phyloP scores from a whole-genome alignment of 2,113 vertebrate genomes.

The Circaetus gallicus region DNA sequence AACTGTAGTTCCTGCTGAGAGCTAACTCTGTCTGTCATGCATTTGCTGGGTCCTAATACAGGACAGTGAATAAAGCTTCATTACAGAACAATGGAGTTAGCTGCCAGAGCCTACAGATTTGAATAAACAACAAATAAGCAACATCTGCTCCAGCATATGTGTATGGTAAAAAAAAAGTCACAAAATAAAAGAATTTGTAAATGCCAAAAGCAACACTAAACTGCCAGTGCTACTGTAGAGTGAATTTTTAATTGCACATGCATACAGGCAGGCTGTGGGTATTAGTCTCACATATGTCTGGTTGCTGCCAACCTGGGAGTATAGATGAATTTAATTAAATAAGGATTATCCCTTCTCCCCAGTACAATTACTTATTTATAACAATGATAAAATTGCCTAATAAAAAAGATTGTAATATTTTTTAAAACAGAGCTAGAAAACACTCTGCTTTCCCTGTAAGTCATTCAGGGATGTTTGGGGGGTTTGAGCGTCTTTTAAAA shows the following conservation, averaged over 20 bases:
- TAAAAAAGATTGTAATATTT: conserved; percentile 78
- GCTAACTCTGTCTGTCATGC: conserved; percentile 63
- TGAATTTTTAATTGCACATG: conserved; percentile 87
- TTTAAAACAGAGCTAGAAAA: conserved; percentile 71
- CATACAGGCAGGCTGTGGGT: conserved; percentile 82
- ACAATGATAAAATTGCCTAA: conserved; percentile 85
- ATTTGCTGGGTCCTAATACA: conserved; percentile 75
- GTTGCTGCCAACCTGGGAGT: conserved; percentile 86
- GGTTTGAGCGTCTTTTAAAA: conserved; percentile 73
- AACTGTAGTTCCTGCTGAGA: conserved; percentile 71
- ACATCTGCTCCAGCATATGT: conserved; percentile 89
- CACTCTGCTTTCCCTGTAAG: conserved; percentile 64
- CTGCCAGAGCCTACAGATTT: conserved; percentile 85
- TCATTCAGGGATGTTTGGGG: conserved; percentile 65
- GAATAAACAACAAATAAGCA: conserved; percentile 88
- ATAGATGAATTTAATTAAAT: conserved; percentile 90
- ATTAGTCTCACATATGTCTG: conserved; percentile 88
- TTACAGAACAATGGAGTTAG: conserved; percentile 83
- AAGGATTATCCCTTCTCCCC: conserved; percentile 86
- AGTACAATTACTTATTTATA: conserved; percentile 89
- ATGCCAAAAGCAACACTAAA: conserved; percentile 89
- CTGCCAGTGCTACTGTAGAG: conserved; percentile 84
- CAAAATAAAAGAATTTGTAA: conserved; percentile 89
- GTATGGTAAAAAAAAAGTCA: conserved; percentile 82
- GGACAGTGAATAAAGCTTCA: conserved; percentile 81